These are phyloP conservation scores for Gymnogyps californianus DNA, from an alignment of 2,113 vertebrate species.

Conservation along the genomic window DNA sequence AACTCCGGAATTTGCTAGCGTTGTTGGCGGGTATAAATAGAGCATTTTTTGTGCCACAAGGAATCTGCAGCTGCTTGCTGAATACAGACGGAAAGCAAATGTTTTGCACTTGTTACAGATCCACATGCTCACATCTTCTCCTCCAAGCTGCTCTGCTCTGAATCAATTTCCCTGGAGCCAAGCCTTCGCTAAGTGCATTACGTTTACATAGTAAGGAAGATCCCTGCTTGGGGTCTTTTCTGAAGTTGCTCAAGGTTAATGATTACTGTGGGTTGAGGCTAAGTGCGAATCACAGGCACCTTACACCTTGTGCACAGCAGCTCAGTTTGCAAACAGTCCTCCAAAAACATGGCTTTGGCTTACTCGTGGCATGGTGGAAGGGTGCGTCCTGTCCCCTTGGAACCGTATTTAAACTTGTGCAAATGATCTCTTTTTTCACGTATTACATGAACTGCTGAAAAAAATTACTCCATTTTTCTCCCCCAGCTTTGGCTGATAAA, in stretches of 20 bases:
- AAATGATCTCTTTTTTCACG: not conserved
- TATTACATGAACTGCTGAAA: not conserved
- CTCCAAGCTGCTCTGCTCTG: not conserved
- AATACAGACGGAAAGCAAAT: conserved; percentile 27
- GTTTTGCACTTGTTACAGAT: not conserved
- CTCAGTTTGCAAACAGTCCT: not conserved
- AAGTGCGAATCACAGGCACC: not conserved
- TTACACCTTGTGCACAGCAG: rapidly evolving
- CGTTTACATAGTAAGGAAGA: not conserved
- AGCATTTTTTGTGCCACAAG: not conserved
- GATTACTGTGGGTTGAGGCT: not conserved
- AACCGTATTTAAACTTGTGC: not conserved
- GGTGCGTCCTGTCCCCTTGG: not conserved
- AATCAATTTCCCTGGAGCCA: not conserved
- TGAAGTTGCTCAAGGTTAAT: not conserved
- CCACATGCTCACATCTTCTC: not conserved
- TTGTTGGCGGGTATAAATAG: conserved; percentile 11
- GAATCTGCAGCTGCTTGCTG: conserved; percentile 36
- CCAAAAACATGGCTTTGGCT: not conserved
- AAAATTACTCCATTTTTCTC: not conserved
- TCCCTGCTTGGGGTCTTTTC: not conserved
- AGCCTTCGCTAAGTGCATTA: not conserved
- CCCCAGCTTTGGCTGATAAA: not conserved
- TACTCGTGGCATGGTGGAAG: not conserved
- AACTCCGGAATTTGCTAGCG: not conserved